phyloP scores from a whole-genome alignment of 2,797 vertebrate genomes.

The Eupleurogrammus muticus region DNA sequence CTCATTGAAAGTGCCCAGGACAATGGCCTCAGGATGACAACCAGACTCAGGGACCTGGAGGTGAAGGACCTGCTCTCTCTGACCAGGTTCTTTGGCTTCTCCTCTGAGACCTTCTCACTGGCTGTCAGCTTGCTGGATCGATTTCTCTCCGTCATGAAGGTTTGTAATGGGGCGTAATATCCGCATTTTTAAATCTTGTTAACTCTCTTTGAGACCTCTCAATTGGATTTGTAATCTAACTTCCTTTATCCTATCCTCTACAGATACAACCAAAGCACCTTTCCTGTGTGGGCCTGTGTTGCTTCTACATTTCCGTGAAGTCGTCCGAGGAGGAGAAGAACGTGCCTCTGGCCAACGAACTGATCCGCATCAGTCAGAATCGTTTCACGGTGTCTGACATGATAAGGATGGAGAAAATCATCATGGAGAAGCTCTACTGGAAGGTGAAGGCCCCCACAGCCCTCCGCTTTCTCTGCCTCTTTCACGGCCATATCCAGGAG shows the following conservation, averaged over 20 bases:
- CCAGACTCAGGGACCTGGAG: slow-evolving; percentile 91
- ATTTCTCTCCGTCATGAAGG: slow-evolving; percentile 96
- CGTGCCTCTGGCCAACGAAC: slow-evolving; percentile 91
- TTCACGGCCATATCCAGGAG: slow-evolving; percentile 86
- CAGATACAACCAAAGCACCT: slow-evolving; percentile 97
- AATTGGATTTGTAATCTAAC: background rate
- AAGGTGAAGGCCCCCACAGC: slow-evolving; percentile 93
- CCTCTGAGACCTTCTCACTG: slow-evolving; percentile 92
- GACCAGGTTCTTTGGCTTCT: slow-evolving; percentile 95
- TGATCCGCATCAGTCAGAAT: slow-evolving; percentile 96
- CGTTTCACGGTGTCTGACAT: slow-evolving; percentile 95
- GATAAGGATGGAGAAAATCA: slow-evolving; percentile 98
- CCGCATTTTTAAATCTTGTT: background rate
- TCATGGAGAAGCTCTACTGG: slow-evolving; percentile 94
- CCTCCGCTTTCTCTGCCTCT: slow-evolving; percentile 91
- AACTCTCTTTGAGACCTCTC: background rate
- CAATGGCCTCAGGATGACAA: slow-evolving; percentile 93
- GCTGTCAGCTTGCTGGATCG: slow-evolving; percentile 93
- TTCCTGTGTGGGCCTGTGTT: slow-evolving; percentile 95
- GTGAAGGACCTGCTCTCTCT: slow-evolving; percentile 95
- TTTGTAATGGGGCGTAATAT: slow-evolving; percentile 59
- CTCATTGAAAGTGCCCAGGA: slow-evolving; percentile 91
- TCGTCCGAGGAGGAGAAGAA: slow-evolving; percentile 92
- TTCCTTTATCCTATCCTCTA: background rate
- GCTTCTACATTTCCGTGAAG: slow-evolving; percentile 95